Conservation (phyloP, 2,797 vertebrate genomes). For the Carduelis carduelis region DNA sequence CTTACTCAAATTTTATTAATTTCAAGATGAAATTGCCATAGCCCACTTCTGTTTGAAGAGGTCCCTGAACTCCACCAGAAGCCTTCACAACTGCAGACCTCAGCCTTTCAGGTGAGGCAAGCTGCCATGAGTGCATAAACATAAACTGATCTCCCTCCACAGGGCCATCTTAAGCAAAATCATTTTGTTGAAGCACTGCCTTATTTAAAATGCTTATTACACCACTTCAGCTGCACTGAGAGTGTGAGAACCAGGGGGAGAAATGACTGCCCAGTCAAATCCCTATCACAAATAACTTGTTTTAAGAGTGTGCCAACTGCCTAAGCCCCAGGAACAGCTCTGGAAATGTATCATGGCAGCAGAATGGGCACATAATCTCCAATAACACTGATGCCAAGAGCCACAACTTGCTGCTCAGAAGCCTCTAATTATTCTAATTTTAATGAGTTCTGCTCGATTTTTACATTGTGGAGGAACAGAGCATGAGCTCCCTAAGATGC, state of each 20-base stretch:
- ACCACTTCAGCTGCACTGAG: background rate
- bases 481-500: background rate
- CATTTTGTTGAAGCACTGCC: background rate
- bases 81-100: background rate
- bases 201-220: background rate
- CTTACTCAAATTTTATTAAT: background rate
- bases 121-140: background rate
- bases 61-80: background rate
- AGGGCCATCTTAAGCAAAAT: background rate
- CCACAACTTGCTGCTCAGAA: background rate
- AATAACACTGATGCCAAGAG: background rate
- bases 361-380: background rate
- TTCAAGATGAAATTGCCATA: background rate
- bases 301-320: background rate
- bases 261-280: background rate
- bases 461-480: accelerated
- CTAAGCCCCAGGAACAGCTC: background rate
- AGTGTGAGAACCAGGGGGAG: background rate
- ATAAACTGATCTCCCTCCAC: background rate
- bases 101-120: background rate
- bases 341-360: background rate
- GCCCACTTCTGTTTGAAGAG: background rate
- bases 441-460: accelerated
- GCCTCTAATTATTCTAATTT: background rate
- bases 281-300: background rate